Percentiles rank a stretch among this genome's conserved stretches.
These are phyloP conservation scores for Oreochromis grahami DNA, from an alignment of 2,797 vertebrate species.

Conservation along the genomic window DNA sequence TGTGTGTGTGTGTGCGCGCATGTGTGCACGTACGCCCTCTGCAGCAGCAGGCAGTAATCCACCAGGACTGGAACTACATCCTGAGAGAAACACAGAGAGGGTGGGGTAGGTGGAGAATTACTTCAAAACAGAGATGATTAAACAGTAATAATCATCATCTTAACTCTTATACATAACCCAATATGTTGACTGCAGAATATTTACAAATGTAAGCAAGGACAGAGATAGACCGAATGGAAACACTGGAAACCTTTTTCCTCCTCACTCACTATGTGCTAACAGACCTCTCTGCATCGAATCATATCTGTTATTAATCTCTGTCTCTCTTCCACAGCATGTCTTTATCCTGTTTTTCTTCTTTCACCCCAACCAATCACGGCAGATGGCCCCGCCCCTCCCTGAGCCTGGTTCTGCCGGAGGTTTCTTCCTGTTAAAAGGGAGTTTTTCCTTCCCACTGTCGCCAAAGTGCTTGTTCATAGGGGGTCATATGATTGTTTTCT, in stretches of 20 bases:
- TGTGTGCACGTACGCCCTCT: conserved; percentile 83
- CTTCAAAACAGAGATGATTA: background rate
- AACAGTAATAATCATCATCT: background rate
- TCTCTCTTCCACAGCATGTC: background rate
- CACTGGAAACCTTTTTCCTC: background rate
- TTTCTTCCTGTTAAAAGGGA: background rate
- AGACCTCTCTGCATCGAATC: background rate
- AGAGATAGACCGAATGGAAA: background rate
- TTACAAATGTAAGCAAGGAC: background rate
- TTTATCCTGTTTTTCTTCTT: background rate
- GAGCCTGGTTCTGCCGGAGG: too few relatives aligned
- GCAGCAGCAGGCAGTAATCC: conserved; percentile 91
- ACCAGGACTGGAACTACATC: conserved; percentile 90
- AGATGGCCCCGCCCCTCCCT: too few relatives aligned
- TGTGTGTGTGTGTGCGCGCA: rapidly evolving
- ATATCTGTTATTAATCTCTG: rapidly evolving
- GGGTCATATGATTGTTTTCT: background rate
- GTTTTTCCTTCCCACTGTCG: rapidly evolving
- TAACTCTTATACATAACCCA: background rate
- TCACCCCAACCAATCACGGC: background rate
- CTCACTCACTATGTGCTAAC: background rate
- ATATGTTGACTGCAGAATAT: background rate
- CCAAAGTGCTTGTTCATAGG: rapidly evolving
- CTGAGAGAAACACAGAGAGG: conserved; percentile 58
- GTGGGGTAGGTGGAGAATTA: rapidly evolving